Percentiles rank a stretch among this genome's conserved stretches.
Conservation (phyloP, 2,888 invertebrate species). For the Ptychoptera contaminata region DNA sequence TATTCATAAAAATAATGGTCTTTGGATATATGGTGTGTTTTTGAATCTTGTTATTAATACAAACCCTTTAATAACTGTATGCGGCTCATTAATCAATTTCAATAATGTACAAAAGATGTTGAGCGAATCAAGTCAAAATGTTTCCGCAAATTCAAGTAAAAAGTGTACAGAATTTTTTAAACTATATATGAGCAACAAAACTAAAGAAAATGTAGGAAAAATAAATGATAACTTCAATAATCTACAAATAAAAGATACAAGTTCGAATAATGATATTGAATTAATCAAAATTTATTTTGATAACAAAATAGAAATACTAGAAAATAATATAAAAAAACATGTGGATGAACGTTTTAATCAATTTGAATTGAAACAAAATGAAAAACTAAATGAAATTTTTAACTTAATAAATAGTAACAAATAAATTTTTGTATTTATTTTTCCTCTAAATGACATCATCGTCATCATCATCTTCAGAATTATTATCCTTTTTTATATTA, state of each 20-base stretch:
- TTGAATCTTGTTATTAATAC: constrained; percentile 22
- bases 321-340: constrained; percentile 13
- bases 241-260: too few relatives aligned
- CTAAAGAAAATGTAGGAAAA: background rate
- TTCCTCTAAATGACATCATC: background rate
- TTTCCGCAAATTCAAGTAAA: constrained; percentile 16
- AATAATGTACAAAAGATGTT: constrained; percentile 22
- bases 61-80: constrained; percentile 21
- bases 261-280: too few relatives aligned
- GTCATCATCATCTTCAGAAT: constrained; percentile 8
- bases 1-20: constrained; percentile 15
- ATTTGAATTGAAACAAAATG: constrained; percentile 18
- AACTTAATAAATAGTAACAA: constrained; percentile 15
- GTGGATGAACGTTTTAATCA: constrained; percentile 14
- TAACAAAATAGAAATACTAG: constrained; percentile 16
- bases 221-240: too few relatives aligned
- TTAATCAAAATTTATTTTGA: constrained; percentile 16
- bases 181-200: constrained; percentile 1
- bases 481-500: constrained; percentile 9
- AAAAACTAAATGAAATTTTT: constrained; percentile 22
- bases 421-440: background rate
- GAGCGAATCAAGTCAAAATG: constrained; percentile 13
- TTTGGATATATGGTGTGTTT: constrained; percentile 22
- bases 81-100: constrained; percentile 17
- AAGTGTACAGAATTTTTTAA: constrained; percentile 19